Evolutionary conservation across 2,888 invertebrate genomes (phyloP).

Genomic region (Machimus atricapillus): DNA sequence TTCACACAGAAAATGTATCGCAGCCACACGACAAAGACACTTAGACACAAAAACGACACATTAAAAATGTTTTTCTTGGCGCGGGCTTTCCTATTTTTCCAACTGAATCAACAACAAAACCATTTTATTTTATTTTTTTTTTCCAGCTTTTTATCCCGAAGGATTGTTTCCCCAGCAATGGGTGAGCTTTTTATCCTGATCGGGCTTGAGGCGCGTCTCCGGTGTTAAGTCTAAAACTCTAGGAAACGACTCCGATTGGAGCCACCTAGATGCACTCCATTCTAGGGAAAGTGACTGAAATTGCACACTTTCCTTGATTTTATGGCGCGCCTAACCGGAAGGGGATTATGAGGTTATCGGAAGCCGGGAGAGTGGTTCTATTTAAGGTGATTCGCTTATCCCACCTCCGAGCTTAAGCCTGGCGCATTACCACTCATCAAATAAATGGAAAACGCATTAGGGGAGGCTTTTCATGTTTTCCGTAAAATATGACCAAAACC

Average conservation of each 20-base stretch:
- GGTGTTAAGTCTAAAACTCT: not conserved
- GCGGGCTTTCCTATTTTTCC: slow-evolving; percentile 27
- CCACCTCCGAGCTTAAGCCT: not conserved
- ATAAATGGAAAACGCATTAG: slow-evolving; percentile 16
- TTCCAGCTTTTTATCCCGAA: slow-evolving; percentile 11
- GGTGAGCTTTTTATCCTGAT: not conserved
- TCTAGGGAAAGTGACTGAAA: slow-evolving; percentile 20
- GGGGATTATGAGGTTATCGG: slow-evolving; percentile 2
- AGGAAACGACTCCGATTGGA: not conserved
- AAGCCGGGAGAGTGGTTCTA: not conserved
- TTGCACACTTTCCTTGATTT: slow-evolving; percentile 20
- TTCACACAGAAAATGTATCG: slow-evolving; percentile 1
- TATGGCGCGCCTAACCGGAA: not conserved
- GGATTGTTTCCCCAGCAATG: not conserved
- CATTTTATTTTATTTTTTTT: not conserved
- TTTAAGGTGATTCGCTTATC: not conserved
- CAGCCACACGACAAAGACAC: slow-evolving; percentile 15
- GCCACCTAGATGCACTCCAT: not conserved
- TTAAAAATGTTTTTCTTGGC: slow-evolving; percentile 39
- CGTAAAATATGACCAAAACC: not conserved
- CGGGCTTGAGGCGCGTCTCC: not conserved
- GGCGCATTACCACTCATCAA: slow-evolving; percentile 9
- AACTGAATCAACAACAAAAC: slow-evolving; percentile 40
- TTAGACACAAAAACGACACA: slow-evolving; percentile 34
- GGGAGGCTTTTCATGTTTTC: not conserved